phyloP scores from a whole-genome alignment of 1,140 invertebrate species.

The Aradophagus sp. region DNA sequence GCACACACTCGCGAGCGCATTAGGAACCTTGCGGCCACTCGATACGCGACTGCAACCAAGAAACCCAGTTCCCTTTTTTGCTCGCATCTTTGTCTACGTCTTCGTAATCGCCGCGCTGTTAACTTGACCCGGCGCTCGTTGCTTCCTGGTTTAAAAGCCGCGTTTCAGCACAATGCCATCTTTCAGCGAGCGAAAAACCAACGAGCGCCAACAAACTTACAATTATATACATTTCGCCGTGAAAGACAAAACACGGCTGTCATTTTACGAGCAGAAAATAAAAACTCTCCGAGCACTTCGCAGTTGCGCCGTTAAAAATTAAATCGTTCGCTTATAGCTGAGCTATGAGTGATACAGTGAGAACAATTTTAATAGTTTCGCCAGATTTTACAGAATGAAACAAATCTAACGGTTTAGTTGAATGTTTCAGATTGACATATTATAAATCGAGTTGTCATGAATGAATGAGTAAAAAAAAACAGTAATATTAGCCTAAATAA shows the following conservation, averaged over 20 bases:
- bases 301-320: slow-evolving; percentile 13
- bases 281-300: slow-evolving; percentile 15
- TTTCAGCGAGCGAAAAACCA: slow-evolving; percentile 33
- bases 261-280: slow-evolving; percentile 20
- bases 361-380: too few relatives aligned
- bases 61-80: slow-evolving; percentile 19
- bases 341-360: too few relatives aligned
- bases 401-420: too few relatives aligned
- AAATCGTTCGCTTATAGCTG: background rate
- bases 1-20: slow-evolving; percentile 44
- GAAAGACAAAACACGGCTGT: slow-evolving; percentile 34
- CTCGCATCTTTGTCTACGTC: slow-evolving; percentile 26
- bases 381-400: too few relatives aligned
- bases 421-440: too few relatives aligned
- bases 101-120: slow-evolving; percentile 26
- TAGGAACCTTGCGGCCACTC: slow-evolving; percentile 53
- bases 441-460: too few relatives aligned
- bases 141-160: slow-evolving; percentile 35
- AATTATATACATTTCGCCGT: slow-evolving; percentile 39
- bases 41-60: slow-evolving; percentile 42
- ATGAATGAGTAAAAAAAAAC: too few relatives aligned
- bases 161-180: slow-evolving; percentile 30
- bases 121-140: slow-evolving; percentile 29
- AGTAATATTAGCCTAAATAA: too few relatives aligned
- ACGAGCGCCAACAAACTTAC: slow-evolving; percentile 37